Conservation (phyloP, 2,888 invertebrate genomes). For the Allygus modestus region DNA sequence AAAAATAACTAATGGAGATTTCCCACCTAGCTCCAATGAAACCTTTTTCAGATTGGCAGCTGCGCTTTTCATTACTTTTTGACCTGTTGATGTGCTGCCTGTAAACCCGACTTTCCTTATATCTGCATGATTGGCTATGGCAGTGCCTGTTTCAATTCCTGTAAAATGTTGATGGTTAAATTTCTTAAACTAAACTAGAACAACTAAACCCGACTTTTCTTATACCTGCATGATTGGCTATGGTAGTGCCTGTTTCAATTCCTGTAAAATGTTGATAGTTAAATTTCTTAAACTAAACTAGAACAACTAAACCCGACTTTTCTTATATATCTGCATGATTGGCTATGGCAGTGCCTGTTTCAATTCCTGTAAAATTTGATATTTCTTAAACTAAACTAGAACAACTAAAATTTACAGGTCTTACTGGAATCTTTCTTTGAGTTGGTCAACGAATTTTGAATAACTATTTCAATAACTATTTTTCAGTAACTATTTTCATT, state of each 20-base stretch:
- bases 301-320: constrained; percentile 98
- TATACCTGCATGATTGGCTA: constrained; percentile 90
- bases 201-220: constrained; percentile 97
- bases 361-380: constrained; percentile 78
- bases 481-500: too few species aligned
- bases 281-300: too few species aligned
- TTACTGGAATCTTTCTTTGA: too few species aligned
- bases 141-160: constrained; percentile 90
- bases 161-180: constrained; percentile 40
- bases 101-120: constrained; percentile 97
- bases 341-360: constrained; percentile 91
- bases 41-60: constrained; percentile 97
- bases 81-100: constrained; percentile 95
- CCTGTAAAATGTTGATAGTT: constrained; percentile 76
- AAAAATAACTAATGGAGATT: constrained; percentile 96
- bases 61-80: constrained; percentile 94
- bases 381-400: too few species aligned
- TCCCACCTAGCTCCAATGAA: constrained; percentile 96
- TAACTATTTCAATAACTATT: too few species aligned
- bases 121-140: constrained; percentile 89
- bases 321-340: constrained; percentile 89
- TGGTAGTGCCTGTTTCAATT: constrained; percentile 88
- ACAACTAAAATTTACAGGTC: too few species aligned
- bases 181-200: too few species aligned
- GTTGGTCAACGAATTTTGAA: too few species aligned